Base-by-base conservation (phyloP, 2,113 vertebrate species). In the Fregata magnificens region DNA sequence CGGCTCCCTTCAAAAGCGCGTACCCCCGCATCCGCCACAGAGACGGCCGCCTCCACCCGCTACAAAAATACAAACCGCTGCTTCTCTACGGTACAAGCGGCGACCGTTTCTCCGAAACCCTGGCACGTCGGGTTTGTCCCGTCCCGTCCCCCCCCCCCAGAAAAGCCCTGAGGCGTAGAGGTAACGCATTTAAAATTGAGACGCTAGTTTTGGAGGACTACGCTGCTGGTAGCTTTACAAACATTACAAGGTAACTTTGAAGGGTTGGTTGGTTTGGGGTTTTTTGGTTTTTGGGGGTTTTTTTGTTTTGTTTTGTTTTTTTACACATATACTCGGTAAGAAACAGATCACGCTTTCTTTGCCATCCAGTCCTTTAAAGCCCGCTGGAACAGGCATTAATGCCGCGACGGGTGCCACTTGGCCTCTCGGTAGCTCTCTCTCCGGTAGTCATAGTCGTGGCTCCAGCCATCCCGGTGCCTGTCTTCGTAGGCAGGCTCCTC, bases 401-500 rank as follows among this genome's bases (percentile, higher is more conserved):
- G 97, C 49, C 97, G 95, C 0, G 97, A 52, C 4, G 90, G 97
- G 59, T 97, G 98, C 99, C 99, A 99, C 61, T 97, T 98, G 53
- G 97, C 95, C 38, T 99, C 99, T 45, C 98, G 93, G 96, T 97
- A 93, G 47, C 72, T 81, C 49, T 98, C 98, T 40, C 98, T 88
- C 44, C 97, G 97, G 76, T 92, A 93, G 10, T 98, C 97, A 7
- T 98, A 97, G 61, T 98, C 98, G 15, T 98, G 96, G 96, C 97
- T 98, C 89, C 98, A 98, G 95, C 96, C 70, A 13, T 97, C 97
- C 1, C 97, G 96, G 55, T 86, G 97, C 44, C 97, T 52, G 6
- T 99, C 98, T 0, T 99, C 98, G 2, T 99, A 97, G 92, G 96
- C 93, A 31, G 86, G 95, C 16, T 99, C 99, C 8, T 98, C 97